Evolutionary conservation across 2,113 vertebrate genomes (phyloP).

Genomic region (Spilogale gracilis): DNA sequence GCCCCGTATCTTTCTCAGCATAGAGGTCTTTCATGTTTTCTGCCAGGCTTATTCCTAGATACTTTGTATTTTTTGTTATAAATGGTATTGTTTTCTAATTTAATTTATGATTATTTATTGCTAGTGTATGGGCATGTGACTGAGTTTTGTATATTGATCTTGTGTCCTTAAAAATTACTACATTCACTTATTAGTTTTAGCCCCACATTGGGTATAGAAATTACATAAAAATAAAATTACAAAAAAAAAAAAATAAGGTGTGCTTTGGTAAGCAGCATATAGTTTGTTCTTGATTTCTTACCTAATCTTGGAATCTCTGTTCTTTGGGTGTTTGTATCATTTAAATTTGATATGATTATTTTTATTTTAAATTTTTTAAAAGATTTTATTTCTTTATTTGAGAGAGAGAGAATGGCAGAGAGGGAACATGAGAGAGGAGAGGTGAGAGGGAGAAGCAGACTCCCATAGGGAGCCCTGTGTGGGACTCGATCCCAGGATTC

Average conservation of each 20-base stretch:
- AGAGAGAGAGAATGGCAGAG: too few species aligned
- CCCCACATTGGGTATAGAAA: too few species aligned
- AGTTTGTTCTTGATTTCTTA: neutral
- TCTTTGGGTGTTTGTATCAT: neutral
- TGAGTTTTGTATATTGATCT: constrained; percentile 20
- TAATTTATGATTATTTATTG: neutral
- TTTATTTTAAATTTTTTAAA: too few species aligned
- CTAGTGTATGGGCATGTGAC: neutral
- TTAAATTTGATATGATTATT: neutral
- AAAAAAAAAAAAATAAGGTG: neutral
- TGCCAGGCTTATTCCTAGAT: neutral
- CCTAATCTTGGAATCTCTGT: neutral
- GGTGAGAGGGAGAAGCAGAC: too few species aligned
- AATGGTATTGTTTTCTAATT: neutral
- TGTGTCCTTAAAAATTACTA: neutral
- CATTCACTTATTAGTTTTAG: neutral
- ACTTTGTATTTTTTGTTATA: constrained; percentile 14
- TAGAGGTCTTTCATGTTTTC: neutral
- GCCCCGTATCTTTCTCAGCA: neutral
- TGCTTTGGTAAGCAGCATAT: neutral
- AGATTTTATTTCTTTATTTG: too few species aligned
- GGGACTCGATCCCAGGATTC: too few species aligned
- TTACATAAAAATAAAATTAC: too few species aligned
- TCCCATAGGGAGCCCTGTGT: too few species aligned
- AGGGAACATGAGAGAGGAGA: too few species aligned